Evolutionary conservation across 37 sponge, comb jelly and placozoan species (phyloP), one percentile per base, ranked within the genome.

Genomic region (Chondrosia reniformis): DNA sequence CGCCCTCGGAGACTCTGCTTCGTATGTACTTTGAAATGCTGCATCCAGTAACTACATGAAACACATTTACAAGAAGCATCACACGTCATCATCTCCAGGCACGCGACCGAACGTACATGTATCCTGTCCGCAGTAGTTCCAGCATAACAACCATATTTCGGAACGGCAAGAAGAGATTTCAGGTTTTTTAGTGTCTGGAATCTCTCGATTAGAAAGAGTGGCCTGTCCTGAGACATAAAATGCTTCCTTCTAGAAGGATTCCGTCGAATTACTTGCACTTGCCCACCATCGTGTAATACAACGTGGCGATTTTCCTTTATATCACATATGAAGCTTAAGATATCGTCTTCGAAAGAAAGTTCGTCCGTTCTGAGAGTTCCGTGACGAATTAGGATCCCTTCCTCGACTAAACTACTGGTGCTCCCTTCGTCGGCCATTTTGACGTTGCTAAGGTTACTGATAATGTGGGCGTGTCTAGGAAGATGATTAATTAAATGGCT

Each of bases 21-120:
- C 84, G 30, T 41, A 83, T 24, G 77, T 63, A 22, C 62, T 61
- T 44, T 85, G 32, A 64, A 93, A 93, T 17, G 55, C 8, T 1
- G 32, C 31, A 54, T 88, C 76, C 9, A 89, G 65, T 32, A 91
- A 74, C 82, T 80, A 43, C 41, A 67, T 21, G 24, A 34, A 28
- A 45, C 25, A 41, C 8, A 59, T 7, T 15, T 49, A 49, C 15
- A 15, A 49, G 22, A 30, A 30, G 28, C 61, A 59, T 13, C 30
- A 25, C 17, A 13, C 28, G 17, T 30, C 7, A 6, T 30, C 6
- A 13, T 6, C 30, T 30, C 7, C 61, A 59, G 61, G 30, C 10
- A 15, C 10, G n/a, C 61, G 28, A 59, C 28, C 30, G 30, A 59
- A 30, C 45, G 40, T 76, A 87, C 83, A 34, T 82, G 75, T 25